phyloP scores from a whole-genome alignment of 1,140 invertebrate genomes.

The Stenopsyche tienmushanensis region DNA sequence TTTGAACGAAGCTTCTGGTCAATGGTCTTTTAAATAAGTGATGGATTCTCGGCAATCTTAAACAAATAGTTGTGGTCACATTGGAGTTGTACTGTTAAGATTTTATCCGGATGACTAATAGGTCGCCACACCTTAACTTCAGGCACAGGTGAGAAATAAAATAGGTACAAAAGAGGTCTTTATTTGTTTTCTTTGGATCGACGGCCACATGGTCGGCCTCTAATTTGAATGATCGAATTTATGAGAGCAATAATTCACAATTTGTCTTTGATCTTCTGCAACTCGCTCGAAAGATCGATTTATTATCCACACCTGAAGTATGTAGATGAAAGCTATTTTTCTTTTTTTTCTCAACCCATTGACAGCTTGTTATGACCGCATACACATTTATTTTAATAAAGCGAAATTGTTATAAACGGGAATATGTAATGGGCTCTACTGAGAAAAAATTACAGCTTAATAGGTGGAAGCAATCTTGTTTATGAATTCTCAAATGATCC shows the following conservation, averaged over 20 bases:
- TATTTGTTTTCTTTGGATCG: conserved; percentile 15
- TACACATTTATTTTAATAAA: too few species aligned
- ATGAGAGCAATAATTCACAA: conserved; percentile 18
- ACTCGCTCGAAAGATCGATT: background rate
- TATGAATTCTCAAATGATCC: too few species aligned
- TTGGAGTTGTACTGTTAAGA: background rate
- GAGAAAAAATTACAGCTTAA: too few species aligned
- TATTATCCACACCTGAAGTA: background rate
- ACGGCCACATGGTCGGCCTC: background rate
- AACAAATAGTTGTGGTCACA: too few species aligned
- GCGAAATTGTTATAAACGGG: too few species aligned
- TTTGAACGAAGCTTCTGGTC: too few species aligned
- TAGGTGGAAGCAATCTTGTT: too few species aligned
- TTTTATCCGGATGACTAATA: background rate
- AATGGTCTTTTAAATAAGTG: too few species aligned
- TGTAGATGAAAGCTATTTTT: background rate
- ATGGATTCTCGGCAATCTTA: too few species aligned
- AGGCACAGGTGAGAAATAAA: background rate
- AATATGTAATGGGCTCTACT: too few species aligned
- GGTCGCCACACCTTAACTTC: background rate
- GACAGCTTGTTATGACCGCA: too few species aligned
- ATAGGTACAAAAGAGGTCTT: background rate
- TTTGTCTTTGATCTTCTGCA: conserved; percentile 10
- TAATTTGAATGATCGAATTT: conserved; percentile 21
- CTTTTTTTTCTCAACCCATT: background rate